These are phyloP conservation scores for Lepas anatifera DNA, from an alignment of 2,888 invertebrate species.

Conservation along the genomic window DNA sequence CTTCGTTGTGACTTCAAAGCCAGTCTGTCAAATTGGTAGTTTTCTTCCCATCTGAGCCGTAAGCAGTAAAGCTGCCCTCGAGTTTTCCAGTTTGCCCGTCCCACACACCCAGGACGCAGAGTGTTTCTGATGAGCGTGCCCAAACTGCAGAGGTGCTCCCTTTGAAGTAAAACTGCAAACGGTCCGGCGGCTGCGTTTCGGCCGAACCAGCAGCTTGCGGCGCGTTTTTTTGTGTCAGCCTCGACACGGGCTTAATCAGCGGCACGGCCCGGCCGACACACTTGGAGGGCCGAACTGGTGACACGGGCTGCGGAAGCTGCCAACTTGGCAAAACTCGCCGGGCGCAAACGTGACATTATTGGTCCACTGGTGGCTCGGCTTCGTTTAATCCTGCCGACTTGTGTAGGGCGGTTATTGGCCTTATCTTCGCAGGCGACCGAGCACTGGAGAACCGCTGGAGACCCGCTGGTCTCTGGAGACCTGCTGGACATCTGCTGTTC, in stretches of 20 bases:
- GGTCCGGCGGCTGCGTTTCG: background rate
- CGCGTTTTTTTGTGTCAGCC: background rate
- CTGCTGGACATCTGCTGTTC: no score
- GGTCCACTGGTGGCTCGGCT: background rate
- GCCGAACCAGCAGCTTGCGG: background rate
- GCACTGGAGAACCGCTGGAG: no score
- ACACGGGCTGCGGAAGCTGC: background rate
- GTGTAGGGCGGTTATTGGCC: background rate
- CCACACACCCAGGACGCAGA: no score
- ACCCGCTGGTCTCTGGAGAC: no score
- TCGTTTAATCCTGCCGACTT: background rate
- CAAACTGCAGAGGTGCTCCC: background rate
- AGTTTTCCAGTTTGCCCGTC: no score
- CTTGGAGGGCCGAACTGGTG: background rate
- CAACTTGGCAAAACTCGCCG: background rate
- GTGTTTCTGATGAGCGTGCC: no score
- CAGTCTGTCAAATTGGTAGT: no score
- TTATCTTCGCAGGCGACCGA: background rate
- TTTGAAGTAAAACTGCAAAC: background rate
- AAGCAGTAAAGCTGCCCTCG: no score
- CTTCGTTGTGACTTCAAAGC: no score
- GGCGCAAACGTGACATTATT: conserved; percentile 2
- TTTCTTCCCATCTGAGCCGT: no score
- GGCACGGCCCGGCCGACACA: background rate
- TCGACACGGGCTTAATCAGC: background rate